Evolutionary conservation across 2,888 invertebrate species (phyloP), one percentile per base, ranked within the genome.

Genomic region (Diplolepis rosae): DNA sequence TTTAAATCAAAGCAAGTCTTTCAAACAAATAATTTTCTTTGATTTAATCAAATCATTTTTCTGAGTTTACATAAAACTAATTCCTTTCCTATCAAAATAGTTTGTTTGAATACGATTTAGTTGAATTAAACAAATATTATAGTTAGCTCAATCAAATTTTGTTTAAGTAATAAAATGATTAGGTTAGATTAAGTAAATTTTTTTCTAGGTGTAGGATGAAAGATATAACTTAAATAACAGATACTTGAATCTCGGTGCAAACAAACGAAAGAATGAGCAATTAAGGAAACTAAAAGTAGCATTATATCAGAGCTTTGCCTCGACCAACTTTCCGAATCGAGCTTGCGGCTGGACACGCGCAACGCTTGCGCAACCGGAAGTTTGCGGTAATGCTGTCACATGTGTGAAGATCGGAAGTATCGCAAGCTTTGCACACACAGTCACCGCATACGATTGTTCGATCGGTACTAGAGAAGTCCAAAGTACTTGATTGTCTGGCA

Each of bases 401-500:
- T 61, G n/a, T 61, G 39, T 61, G 39, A 27, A 61, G 24, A 42
- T 61, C 15, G 39, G 24, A 61, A 39, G 15, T 11, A 22, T 4
- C 22, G 22, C 48, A 22, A 54, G 30, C 39, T 61, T 6, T 61
- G 24, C 39, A 61, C 61, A 61, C 61, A 61, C 24, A 39, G 61
- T 13, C 24, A 13, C 13, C 24, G 18, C 61, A 61, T 61, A 24
- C 61, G 35, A 61, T 61, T 24, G 61, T 61, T 61, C 39, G 61
- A 61, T 61, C 39, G 7, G 39, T 27, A 39, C 39, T 27, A n/a
- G n/a, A 24, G 39, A 72, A 71, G 72, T 65, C 71, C 73, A 70
- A 83, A 84, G 84, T 82, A 82, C 84, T 85, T 86, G 84, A 88
- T 88, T 88, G 88, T 88, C 86, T 88, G 84, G 80, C 74, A 70